Evolutionary conservation across 2,888 invertebrate genomes (phyloP), one percentile per base, ranked within the genome.

Genomic region (Oxyscelio sp.): DNA sequence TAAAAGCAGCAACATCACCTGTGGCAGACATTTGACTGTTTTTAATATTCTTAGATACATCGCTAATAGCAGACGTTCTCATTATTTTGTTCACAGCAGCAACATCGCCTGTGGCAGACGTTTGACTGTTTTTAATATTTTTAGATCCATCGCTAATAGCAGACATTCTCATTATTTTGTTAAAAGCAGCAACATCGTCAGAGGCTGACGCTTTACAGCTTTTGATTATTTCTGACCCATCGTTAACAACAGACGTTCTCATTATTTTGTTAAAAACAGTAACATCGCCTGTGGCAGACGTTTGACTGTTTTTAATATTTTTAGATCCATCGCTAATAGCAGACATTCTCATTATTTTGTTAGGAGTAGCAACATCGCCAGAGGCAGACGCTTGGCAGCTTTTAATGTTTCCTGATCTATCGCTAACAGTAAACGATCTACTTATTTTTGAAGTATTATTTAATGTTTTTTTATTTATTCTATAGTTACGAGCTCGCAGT

Each of bases 271-370:
- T 17, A 2, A 8, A 5, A 6, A 15, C 2, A 43, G 17, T 15
- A 43, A 9, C 27, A 52, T 52, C 52, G 24, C 52, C n/a, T 27
- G 6, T 27, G 13, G 52, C 52, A 54, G 54, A 27, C 27, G 54
- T 15, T 17, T 17, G 2, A 15, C 43, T 43, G 45, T 19, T 58
- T 6, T 17, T 34, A 4, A 31, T 43, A 15, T 22, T 38, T 38
- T 58, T 22, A 40, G 45, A 63, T 6, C 27, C 15, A 45, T 63
- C 45, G 27, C 61, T 45, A 45, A 63, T 17, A n/a, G 24, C 45
- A 45, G 61, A 63, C 61, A 45, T 31, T 63, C 27, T 63, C 11
- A 24, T 22, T 63, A 2, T 2, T 27, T 63, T 43, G 3, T 17
- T 4, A 17, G 43, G 4, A 17, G 19, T 9, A 24, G 43, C 24